A percentile compares a stretch with the other conserved stretches of the same genome.
Conservation (phyloP, 2,797 vertebrate species). For the Antrozous pallidus region DNA sequence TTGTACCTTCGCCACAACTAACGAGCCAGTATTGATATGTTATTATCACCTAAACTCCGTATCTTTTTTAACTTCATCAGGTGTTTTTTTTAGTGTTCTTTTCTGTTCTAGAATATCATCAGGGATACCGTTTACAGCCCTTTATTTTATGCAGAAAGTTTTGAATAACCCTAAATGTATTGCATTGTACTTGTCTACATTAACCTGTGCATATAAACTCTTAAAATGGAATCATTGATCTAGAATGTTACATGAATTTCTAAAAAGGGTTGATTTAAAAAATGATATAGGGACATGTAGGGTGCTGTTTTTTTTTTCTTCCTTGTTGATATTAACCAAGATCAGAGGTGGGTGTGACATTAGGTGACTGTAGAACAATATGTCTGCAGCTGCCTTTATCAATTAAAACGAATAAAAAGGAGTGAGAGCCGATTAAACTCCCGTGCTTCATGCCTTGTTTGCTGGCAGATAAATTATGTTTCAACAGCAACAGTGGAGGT, state of each 20-base stretch:
- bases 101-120: not conserved
- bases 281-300: not conserved
- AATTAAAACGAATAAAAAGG: not conserved
- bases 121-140: not conserved
- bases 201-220: not conserved
- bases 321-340: not conserved
- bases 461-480: not conserved
- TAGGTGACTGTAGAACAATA: not conserved
- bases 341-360: not conserved
- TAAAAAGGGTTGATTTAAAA: not conserved
- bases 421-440: not conserved
- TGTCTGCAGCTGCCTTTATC: not conserved
- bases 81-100: not conserved
- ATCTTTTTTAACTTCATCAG: not conserved
- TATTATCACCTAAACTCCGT: not conserved
- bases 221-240: not conserved
- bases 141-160: constrained; percentile 35
- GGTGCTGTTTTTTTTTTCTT: not conserved
- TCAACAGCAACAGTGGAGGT: not conserved
- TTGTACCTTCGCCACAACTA: not conserved
- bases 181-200: not conserved
- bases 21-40: not conserved
- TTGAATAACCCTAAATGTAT: not conserved
- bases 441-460: not conserved
- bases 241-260: not conserved